Percentiles rank a stretch among this genome's conserved stretches.
Conservation (phyloP, 2,113 vertebrate genomes). For the rat (Rattus norvegicus) region GRCr8 NC_086026.1:111454501-111455000, state of each 20-base stretch:
- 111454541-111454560: background rate
- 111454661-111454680: background rate
- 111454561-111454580: background rate
- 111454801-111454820: background rate
- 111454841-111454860: slow-evolving; percentile 60
- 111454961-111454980: slow-evolving; percentile 78
- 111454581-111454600: background rate
- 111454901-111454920: slow-evolving; percentile 20
- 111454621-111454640: background rate
- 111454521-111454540: background rate
- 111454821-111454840: slow-evolving; percentile 53
- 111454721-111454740: background rate
- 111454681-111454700: background rate
- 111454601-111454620: background rate
- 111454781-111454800: slow-evolving; percentile 55
- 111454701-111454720: background rate
- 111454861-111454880: slow-evolving; percentile 61
- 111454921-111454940: slow-evolving; percentile 57
- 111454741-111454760: background rate
- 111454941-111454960: slow-evolving; percentile 38
- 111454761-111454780: slow-evolving; percentile 29
- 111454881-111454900: slow-evolving; percentile 13
- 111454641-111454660: background rate
- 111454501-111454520: background rate
- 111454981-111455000: slow-evolving; percentile 62